Conservation (phyloP, 2,888 invertebrate species). For the Lasius platythorax region DNA sequence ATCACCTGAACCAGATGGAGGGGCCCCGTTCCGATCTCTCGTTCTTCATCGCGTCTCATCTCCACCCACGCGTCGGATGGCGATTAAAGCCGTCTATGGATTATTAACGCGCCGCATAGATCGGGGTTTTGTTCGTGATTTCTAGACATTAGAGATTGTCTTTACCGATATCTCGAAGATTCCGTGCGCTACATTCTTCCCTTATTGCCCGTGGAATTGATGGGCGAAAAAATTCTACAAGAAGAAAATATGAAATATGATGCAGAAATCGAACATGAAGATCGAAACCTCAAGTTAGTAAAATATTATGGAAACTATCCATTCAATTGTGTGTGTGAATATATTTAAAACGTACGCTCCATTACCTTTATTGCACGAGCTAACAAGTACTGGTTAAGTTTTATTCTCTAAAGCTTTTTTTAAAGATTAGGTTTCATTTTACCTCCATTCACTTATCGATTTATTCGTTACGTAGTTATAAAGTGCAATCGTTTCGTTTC, state of each 20-base stretch:
- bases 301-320: background rate
- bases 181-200: too few species aligned
- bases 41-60: slow-evolving; percentile 66
- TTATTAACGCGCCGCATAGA: slow-evolving; percentile 26
- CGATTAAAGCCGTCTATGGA: slow-evolving; percentile 37
- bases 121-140: background rate
- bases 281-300: background rate
- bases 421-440: background rate
- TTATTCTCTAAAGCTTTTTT: background rate
- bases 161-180: background rate
- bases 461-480: slow-evolving; percentile 15
- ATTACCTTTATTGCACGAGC: background rate
- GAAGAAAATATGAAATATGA: background rate
- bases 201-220: background rate
- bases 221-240: background rate
- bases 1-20: slow-evolving; percentile 77
- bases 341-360: background rate
- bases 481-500: slow-evolving; percentile 29
- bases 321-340: background rate
- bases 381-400: background rate
- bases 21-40: slow-evolving; percentile 57
- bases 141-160: background rate
- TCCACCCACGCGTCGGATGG: slow-evolving; percentile 59
- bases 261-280: background rate
- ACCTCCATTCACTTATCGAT: slow-evolving; percentile 9